phyloP scores from a whole-genome alignment of 2,113 vertebrate genomes.

The Amphilophus citrinellus region DNA sequence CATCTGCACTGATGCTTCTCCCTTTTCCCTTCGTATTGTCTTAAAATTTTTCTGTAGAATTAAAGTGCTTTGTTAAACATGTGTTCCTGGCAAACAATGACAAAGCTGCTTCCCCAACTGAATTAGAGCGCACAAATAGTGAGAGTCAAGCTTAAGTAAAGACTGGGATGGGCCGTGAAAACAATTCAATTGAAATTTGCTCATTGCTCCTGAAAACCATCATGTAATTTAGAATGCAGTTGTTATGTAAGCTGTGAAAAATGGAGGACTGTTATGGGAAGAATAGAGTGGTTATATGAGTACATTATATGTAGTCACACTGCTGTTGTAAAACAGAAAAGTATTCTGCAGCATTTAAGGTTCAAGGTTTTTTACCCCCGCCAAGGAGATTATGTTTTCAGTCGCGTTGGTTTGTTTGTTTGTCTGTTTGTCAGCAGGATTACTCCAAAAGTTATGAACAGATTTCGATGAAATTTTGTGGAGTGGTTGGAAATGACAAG shows the following conservation, averaged over 20 bases:
- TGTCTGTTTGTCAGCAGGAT: no score
- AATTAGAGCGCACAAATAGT: conserved; percentile 17
- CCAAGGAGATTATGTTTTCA: no score
- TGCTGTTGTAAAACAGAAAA: background rate
- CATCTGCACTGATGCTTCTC: background rate
- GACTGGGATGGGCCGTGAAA: conserved; percentile 18
- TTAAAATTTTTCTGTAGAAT: background rate
- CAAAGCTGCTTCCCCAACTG: conserved; percentile 18
- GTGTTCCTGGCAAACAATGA: background rate
- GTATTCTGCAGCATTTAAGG: background rate
- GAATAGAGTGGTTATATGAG: background rate
- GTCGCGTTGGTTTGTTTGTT: no score
- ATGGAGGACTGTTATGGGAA: background rate
- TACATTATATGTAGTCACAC: background rate
- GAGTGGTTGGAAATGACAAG: no score
- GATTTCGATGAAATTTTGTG: no score
- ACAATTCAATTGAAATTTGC: conserved; percentile 25
- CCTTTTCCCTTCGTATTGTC: background rate
- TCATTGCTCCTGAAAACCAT: conserved; percentile 15
- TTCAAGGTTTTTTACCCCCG: no score
- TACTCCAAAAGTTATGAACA: no score
- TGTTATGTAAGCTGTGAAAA: conserved; percentile 54
- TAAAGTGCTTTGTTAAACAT: conserved; percentile 8
- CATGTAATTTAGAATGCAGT: conserved; percentile 48
- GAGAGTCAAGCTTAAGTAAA: conserved; percentile 17